A percentile compares a stretch with the other conserved stretches of the same genome.
Evolutionary conservation across 2,797 vertebrate genomes (phyloP).

Genomic region (Mormyrops boulengeri): DNA sequence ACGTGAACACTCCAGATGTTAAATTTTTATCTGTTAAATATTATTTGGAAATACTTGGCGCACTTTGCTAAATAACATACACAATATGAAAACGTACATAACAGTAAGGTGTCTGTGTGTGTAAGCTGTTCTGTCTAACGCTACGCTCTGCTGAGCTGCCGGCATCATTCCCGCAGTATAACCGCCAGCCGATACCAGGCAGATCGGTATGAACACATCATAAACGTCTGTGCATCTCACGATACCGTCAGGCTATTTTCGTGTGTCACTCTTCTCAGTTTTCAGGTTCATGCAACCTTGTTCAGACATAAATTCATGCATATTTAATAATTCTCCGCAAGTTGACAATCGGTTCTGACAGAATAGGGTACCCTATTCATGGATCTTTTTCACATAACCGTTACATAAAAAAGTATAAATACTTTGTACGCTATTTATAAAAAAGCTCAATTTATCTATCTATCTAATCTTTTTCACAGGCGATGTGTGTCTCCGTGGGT

Average conservation of each 20-base stretch:
- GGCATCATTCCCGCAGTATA: not conserved
- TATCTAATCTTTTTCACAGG: not conserved
- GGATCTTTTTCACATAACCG: not conserved
- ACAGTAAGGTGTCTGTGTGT: not conserved
- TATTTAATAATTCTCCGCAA: not conserved
- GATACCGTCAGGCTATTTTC: not conserved
- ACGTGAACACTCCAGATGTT: not conserved
- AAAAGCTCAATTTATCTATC: not conserved
- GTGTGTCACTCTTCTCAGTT: not conserved
- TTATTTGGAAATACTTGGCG: not conserved
- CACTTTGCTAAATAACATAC: not conserved
- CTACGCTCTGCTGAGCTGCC: not conserved
- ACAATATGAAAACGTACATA: not conserved
- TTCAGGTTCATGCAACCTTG: not conserved
- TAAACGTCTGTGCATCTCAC: not conserved
- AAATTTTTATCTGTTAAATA: not conserved
- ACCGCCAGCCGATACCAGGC: not conserved
- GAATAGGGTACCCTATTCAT: not conserved
- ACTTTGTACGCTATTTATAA: not conserved
- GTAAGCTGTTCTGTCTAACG: not conserved
- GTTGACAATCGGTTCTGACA: not conserved
- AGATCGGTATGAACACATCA: not conserved
- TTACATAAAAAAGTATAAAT: not conserved
- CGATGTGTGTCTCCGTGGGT: not conserved
- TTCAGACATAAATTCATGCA: constrained; percentile 1